Conservation (phyloP, 2,888 invertebrate species). For the Caenorhabditis virilis region DNA sequence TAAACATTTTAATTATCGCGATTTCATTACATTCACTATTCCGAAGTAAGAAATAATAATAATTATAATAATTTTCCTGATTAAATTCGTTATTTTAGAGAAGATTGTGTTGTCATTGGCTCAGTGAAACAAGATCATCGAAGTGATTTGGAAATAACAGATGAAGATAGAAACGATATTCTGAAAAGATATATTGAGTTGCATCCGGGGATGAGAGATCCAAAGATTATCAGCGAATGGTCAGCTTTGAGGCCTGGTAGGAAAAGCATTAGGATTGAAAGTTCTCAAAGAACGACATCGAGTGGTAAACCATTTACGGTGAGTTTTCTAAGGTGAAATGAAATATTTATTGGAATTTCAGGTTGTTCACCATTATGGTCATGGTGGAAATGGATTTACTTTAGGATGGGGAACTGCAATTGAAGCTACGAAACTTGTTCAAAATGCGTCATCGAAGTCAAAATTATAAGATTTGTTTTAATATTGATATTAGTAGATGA, state of each 20-base stretch:
- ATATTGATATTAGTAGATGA: too few species aligned
- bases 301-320: slow-evolving; percentile 34
- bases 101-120: slow-evolving; percentile 51
- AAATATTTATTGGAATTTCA: slow-evolving; percentile 13
- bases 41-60: slow-evolving; percentile 40
- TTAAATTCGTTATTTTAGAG: slow-evolving; percentile 23
- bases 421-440: neutral
- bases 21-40: slow-evolving; percentile 55
- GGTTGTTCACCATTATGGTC: slow-evolving; percentile 60
- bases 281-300: slow-evolving; percentile 7
- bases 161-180: slow-evolving; percentile 56
- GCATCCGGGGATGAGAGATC: slow-evolving; percentile 56
- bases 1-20: slow-evolving; percentile 79
- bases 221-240: slow-evolving; percentile 56
- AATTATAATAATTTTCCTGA: neutral
- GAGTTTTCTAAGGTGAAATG: neutral
- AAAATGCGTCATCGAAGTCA: neutral
- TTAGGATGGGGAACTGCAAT: slow-evolving; percentile 57
- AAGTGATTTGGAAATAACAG: slow-evolving; percentile 52
- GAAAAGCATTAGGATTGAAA: slow-evolving; percentile 43
- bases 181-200: slow-evolving; percentile 48
- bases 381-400: slow-evolving; percentile 57
- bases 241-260: slow-evolving; percentile 54
- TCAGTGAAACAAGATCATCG: slow-evolving; percentile 53
- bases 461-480: neutral